These are phyloP conservation scores for Tipula helvola DNA, from an alignment of 2,888 invertebrate species.

Conservation along the genomic window DNA sequence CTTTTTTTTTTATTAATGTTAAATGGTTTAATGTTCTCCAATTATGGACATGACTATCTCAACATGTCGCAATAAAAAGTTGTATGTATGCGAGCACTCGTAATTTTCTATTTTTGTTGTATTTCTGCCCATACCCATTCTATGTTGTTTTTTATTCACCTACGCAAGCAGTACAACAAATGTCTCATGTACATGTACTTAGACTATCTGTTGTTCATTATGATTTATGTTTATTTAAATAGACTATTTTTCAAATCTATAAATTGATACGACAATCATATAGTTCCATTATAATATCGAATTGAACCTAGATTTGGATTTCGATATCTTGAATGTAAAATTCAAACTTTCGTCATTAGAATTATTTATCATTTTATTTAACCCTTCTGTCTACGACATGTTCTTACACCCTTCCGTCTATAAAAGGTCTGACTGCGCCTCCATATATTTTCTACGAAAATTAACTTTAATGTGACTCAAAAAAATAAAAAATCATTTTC, in stretches of 20 bases:
- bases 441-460: no score
- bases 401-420: no score
- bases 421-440: no score
- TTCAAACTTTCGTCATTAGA: no score
- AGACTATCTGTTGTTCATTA: neutral
- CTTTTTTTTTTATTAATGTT: neutral
- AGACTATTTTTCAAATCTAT: neutral
- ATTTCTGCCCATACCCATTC: neutral
- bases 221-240: neutral
- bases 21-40: neutral
- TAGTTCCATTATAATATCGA: no score
- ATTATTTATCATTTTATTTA: no score
- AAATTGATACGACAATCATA: no score
- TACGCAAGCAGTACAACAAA: neutral
- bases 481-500: no score
- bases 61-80: neutral
- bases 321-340: no score
- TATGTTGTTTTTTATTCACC: neutral
- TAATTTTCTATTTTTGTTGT: neutral
- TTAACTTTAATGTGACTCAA: no score
- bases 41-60: neutral
- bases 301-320: no score
- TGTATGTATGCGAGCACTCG: neutral
- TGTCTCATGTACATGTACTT: neutral
- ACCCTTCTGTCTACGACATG: no score